Evolutionary conservation across 37 sponge, comb jelly and placozoan genomes (phyloP).

Genomic region (Amphimedon queenslandica): DNA sequence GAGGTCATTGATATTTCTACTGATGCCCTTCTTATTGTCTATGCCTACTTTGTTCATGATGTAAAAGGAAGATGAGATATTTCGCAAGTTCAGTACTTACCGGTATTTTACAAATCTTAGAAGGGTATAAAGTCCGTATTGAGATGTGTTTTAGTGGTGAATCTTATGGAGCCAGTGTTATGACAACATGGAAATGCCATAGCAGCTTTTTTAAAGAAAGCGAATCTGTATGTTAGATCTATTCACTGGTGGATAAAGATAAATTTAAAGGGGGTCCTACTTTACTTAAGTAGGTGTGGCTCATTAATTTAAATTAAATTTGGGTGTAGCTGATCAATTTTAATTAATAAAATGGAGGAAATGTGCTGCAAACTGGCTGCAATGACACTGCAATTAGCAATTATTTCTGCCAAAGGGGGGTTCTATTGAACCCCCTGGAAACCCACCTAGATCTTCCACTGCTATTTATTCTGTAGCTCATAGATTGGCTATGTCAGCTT

Average conservation of each 20-base stretch:
- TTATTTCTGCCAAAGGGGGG: no score
- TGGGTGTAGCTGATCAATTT: no score
- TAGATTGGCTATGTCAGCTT: not conserved
- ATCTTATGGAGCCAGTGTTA: not conserved
- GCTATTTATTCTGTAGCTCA: not conserved
- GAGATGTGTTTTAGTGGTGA: not conserved
- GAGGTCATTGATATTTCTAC: not conserved
- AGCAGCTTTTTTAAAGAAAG: not conserved
- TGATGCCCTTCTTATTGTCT: not conserved
- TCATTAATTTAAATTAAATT: no score
- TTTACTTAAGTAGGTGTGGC: no score
- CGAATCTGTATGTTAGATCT: not conserved
- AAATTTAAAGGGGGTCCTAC: no score
- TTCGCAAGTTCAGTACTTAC: not conserved
- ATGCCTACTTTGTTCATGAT: not conserved
- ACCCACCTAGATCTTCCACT: no score
- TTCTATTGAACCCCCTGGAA: no score
- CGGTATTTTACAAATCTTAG: not conserved
- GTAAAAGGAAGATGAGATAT: not conserved
- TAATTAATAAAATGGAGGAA: no score
- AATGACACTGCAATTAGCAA: no score
- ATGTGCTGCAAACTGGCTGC: no score
- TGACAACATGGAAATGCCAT: not conserved
- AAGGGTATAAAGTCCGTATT: not conserved
- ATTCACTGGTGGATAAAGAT: no score